These are phyloP conservation scores for Ophraella communa DNA, from an alignment of 2,888 invertebrate species.

Conservation along the genomic window DNA sequence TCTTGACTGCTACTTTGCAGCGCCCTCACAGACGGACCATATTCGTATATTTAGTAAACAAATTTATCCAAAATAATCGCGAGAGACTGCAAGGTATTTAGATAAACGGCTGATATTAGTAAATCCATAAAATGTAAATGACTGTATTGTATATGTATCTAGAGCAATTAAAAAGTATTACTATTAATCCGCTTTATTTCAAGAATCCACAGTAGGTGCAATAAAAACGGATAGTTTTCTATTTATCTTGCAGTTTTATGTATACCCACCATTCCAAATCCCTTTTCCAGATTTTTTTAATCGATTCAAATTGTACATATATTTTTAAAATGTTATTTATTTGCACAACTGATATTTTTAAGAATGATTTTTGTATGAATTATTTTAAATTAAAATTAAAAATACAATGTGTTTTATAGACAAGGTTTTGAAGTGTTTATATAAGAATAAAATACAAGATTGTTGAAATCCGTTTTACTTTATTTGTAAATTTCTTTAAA, in stretches of 20 bases:
- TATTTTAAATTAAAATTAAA: neutral
- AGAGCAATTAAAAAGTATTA: neutral
- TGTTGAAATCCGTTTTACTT: no score
- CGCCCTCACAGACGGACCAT: conserved; percentile 98
- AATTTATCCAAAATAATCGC: neutral
- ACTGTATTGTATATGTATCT: no score
- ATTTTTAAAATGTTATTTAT: neutral
- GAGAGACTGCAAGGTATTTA: conserved; percentile 1
- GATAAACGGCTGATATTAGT: neutral
- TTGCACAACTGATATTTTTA: neutral
- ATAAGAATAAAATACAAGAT: neutral
- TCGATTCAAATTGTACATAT: neutral
- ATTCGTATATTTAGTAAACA: conserved; percentile 78
- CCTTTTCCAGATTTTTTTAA: conserved; percentile 32
- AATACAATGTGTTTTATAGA: neutral
- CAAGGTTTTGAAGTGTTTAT: no score
- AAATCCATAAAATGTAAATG: neutral
- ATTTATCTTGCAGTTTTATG: conserved; percentile 5
- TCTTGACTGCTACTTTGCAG: conserved; percentile 99
- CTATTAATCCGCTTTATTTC: no score
- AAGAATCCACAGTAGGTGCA: neutral
- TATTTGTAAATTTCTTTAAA: no score
- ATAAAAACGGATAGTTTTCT: neutral
- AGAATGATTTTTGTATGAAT: neutral
- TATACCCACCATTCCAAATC: conserved; percentile 53